Evolutionary conservation across 1,140 invertebrate genomes (phyloP).

Genomic region (Lepidostoma basale): DNA sequence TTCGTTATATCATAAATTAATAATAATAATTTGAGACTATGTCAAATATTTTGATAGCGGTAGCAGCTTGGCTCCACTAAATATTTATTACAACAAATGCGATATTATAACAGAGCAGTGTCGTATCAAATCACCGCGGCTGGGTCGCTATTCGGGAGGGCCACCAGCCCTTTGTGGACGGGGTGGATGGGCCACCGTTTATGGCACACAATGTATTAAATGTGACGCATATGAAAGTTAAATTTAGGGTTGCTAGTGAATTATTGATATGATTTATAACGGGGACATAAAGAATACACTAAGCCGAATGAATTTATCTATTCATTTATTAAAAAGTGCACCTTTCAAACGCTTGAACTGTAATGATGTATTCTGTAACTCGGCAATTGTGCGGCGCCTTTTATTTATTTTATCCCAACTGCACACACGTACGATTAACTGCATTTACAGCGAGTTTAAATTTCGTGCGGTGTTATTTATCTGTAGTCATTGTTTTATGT

Average conservation of each 20-base stretch:
- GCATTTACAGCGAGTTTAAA: too few relatives aligned
- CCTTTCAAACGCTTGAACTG: constrained; percentile 19
- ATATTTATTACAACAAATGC: constrained; percentile 42
- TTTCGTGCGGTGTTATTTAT: too few relatives aligned
- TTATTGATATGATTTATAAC: constrained; percentile 40
- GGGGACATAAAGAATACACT: constrained; percentile 21
- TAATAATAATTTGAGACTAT: too few relatives aligned
- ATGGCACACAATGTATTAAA: constrained; percentile 40
- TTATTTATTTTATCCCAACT: too few relatives aligned
- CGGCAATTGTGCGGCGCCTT: too few relatives aligned
- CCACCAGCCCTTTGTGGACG: too few relatives aligned
- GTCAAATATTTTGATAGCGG: too few relatives aligned
- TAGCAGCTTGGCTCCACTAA: constrained; percentile 1
- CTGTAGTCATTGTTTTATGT: too few relatives aligned
- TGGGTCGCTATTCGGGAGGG: constrained; percentile 3
- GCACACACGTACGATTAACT: too few relatives aligned
- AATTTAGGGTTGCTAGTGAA: constrained; percentile 37
- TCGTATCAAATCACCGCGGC: constrained; percentile 35
- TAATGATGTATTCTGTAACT: too few relatives aligned
- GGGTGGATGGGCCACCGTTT: constrained; percentile 33
- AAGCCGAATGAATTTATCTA: constrained; percentile 14
- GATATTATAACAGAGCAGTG: constrained; percentile 30
- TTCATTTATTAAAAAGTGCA: constrained; percentile 35
- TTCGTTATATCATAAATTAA: too few relatives aligned
- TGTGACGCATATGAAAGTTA: constrained; percentile 41